These are phyloP conservation scores for Rhynchotus rufescens DNA, from an alignment of 2,797 vertebrate species.

Conservation along the genomic window DNA sequence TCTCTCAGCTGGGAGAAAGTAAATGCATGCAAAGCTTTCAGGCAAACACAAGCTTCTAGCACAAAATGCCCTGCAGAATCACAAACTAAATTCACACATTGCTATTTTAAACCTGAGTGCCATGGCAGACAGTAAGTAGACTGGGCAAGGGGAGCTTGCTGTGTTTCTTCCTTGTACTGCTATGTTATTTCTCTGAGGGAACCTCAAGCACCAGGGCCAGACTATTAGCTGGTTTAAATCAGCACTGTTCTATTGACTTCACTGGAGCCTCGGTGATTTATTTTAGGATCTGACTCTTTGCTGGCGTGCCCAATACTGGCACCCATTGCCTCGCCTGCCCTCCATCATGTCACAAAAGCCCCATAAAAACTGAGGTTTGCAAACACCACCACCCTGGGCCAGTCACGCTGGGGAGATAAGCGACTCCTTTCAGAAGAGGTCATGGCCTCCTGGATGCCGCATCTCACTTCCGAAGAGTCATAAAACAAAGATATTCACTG, in stretches of 20 bases:
- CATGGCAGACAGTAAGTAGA: neutral
- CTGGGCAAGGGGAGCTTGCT: neutral
- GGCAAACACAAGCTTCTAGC: neutral
- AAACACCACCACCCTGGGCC: constrained; percentile 46
- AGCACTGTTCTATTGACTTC: rapidly evolving
- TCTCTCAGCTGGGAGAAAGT: neutral
- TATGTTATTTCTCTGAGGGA: neutral
- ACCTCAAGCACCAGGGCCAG: neutral
- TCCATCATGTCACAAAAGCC: constrained; percentile 39
- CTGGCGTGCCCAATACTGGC: neutral
- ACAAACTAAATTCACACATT: neutral
- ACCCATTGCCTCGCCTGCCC: neutral
- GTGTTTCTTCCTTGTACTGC: neutral
- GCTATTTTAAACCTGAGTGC: neutral
- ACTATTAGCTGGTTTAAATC: neutral
- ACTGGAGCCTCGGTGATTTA: neutral
- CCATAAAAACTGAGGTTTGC: constrained; percentile 57
- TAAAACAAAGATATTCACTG: constrained; percentile 38
- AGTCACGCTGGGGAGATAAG: constrained; percentile 43
- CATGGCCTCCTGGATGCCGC: constrained; percentile 11
- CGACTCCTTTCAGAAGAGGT: constrained; percentile 30
- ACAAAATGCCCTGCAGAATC: neutral
- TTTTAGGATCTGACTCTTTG: neutral
- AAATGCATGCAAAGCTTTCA: neutral
- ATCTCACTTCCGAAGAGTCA: constrained; percentile 32